These are phyloP conservation scores for Osedax frankpressi DNA, from an alignment of 2,888 invertebrate genomes.

Conservation along the genomic window DNA sequence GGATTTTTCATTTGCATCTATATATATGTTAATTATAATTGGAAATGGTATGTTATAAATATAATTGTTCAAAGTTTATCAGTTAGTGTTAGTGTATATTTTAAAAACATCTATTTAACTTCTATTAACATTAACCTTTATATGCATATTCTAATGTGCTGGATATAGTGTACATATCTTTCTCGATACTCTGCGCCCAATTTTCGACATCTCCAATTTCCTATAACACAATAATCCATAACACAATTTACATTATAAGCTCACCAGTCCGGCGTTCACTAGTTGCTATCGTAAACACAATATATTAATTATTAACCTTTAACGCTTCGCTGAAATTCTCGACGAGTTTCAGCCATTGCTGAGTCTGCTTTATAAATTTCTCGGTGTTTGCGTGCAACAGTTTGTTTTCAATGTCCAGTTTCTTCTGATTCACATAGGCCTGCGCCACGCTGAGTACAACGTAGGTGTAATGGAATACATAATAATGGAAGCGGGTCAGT, in stretches of 20 bases:
- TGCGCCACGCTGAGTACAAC: slow-evolving; percentile 67
- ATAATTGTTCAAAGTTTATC: too few relatives aligned
- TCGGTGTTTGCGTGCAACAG: slow-evolving; percentile 81
- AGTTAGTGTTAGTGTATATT: too few relatives aligned
- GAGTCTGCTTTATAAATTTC: slow-evolving; percentile 87
- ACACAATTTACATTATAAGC: too few relatives aligned
- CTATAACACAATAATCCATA: too few relatives aligned
- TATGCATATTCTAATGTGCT: slow-evolving; percentile 85
- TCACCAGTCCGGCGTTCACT: background rate
- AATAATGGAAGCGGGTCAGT: background rate
- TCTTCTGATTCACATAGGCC: slow-evolving; percentile 93
- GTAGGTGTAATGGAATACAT: background rate
- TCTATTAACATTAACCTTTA: slow-evolving; percentile 37
- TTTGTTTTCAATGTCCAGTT: slow-evolving; percentile 91
- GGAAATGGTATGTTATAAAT: too few relatives aligned
- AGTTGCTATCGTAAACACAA: background rate
- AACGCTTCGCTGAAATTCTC: slow-evolving; percentile 51
- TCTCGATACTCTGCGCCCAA: slow-evolving; percentile 92
- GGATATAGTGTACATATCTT: slow-evolving; percentile 75
- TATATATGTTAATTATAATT: too few relatives aligned
- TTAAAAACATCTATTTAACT: too few relatives aligned
- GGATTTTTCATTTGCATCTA: too few relatives aligned
- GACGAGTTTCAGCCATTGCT: slow-evolving; percentile 82
- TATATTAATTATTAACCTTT: slow-evolving; percentile 45
- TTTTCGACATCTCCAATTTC: slow-evolving; percentile 97